phyloP scores from a whole-genome alignment of 2,888 invertebrate genomes.

The Drosophila antonietae region DNA sequence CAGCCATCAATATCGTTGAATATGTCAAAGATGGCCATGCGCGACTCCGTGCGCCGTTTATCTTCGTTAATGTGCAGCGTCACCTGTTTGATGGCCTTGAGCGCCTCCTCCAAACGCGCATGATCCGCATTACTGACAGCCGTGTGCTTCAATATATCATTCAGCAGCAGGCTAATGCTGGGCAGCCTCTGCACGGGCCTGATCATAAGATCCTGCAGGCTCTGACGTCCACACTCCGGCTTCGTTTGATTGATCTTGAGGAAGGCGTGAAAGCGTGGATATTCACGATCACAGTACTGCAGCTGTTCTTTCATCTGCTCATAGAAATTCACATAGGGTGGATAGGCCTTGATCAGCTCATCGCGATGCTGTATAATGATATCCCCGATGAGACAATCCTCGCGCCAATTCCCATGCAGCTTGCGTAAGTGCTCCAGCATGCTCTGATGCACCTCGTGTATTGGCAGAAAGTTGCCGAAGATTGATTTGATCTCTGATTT shows the following conservation, averaged over 20 bases:
- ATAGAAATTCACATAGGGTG: constrained; percentile 99
- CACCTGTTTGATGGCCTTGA: constrained; percentile 95
- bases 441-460: constrained; percentile 95
- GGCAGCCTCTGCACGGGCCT: constrained; percentile 99
- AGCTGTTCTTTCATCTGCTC: constrained; percentile 98
- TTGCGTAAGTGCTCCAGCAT: constrained; percentile 87
- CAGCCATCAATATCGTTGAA: constrained; percentile 99
- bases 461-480: constrained; percentile 97
- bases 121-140: constrained; percentile 95
- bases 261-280: constrained; percentile 99
- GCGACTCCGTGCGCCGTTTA: constrained; percentile 97
- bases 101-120: constrained; percentile 92
- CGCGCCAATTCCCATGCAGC: constrained; percentile 90
- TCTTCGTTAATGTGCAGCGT: constrained; percentile 99
- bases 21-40: constrained; percentile 98
- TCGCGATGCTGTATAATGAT: constrained; percentile 94
- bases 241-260: constrained; percentile 97
- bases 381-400: constrained; percentile 94
- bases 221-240: constrained; percentile 98
- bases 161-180: constrained; percentile 96
- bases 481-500: constrained; percentile 97
- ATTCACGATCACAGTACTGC: constrained; percentile 94
- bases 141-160: constrained; percentile 97
- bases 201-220: constrained; percentile 97
- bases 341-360: constrained; percentile 96